A percentile compares a stretch with the other conserved stretches of the same genome.
Conservation (phyloP, 1,140 invertebrate species). For the Drosophila aff. region DNA sequence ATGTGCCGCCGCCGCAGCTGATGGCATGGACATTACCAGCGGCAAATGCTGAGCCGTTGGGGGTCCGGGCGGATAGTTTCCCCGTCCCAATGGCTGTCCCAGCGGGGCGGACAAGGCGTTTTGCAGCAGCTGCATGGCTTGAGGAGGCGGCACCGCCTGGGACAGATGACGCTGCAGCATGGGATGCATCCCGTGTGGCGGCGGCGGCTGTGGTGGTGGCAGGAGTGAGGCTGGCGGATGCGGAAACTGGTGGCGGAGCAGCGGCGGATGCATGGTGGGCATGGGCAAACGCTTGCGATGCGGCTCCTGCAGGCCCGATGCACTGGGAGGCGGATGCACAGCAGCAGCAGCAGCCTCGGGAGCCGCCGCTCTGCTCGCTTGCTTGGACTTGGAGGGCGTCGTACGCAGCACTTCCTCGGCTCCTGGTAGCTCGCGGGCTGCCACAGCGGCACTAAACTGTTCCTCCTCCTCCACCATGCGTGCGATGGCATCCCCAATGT, state of each 20-base stretch:
- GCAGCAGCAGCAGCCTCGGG: conserved; percentile 9
- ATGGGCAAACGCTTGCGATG: conserved; percentile 84
- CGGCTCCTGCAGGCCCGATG: conserved; percentile 77
- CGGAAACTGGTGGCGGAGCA: conserved; percentile 79
- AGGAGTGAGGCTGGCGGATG: conserved; percentile 47
- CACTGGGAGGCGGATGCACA: conserved; percentile 24
- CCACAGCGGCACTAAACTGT: conserved; percentile 85
- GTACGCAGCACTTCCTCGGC: conserved; percentile 87
- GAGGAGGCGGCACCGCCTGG: conserved; percentile 51
- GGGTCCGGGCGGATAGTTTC: conserved; percentile 41
- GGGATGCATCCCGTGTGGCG: conserved; percentile 61
- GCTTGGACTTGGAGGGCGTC: conserved; percentile 67
- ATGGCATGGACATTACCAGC: conserved; percentile 66
- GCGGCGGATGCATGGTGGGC: conserved; percentile 80
- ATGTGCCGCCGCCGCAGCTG: conserved; percentile 58
- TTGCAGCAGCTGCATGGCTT: conserved; percentile 76
- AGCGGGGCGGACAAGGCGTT: conserved; percentile 75
- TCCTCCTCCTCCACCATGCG: conserved; percentile 88
- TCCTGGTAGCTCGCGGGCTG: conserved; percentile 86
- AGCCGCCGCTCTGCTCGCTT: conserved; percentile 12
- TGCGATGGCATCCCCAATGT: conserved; percentile 87
- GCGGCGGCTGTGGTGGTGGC: conserved; percentile 53
- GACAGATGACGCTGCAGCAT: conserved; percentile 66
- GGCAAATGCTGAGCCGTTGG: conserved; percentile 56
- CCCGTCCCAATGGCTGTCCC: conserved; percentile 66